A percentile compares a stretch with the other conserved stretches of the same genome.
These are phyloP conservation scores for Podotricha telesiphe DNA, from an alignment of 2,888 invertebrate genomes.

Conservation along the genomic window DNA sequence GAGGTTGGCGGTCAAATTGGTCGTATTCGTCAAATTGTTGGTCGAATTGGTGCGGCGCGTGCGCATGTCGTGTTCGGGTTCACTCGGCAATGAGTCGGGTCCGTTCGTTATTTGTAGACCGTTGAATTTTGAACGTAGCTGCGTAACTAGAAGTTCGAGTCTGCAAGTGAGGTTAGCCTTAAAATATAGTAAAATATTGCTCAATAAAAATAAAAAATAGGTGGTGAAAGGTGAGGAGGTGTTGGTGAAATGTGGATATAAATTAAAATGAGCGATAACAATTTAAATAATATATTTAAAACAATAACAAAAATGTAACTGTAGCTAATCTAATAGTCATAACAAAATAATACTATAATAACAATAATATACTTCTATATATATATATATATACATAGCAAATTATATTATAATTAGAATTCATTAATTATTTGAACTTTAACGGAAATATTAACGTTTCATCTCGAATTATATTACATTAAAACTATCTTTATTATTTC, in stretches of 20 bases:
- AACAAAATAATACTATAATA: not conserved
- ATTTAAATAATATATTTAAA: constrained; percentile 12
- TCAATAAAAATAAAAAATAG: constrained; percentile 24
- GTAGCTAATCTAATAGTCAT: not conserved
- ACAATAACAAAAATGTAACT: not conserved
- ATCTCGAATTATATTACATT: not conserved
- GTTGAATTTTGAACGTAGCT: constrained; percentile 80
- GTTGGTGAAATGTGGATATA: constrained; percentile 3
- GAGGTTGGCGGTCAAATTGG: constrained; percentile 37
- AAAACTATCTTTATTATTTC: not conserved
- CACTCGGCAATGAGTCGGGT: constrained; percentile 74
- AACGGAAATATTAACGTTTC: too few relatives aligned
- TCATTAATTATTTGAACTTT: too few relatives aligned
- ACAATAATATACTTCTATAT: not conserved
- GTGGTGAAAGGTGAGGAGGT: constrained; percentile 7
- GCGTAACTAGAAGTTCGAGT: constrained; percentile 84
- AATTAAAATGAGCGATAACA: constrained; percentile 18
- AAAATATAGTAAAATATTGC: constrained; percentile 45
- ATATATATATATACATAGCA: not conserved
- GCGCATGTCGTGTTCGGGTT: constrained; percentile 69
- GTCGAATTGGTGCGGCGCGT: constrained; percentile 49
- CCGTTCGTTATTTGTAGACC: constrained; percentile 70
- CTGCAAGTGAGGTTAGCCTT: constrained; percentile 70
- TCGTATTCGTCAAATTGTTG: constrained; percentile 47
- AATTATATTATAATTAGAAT: not conserved